A percentile compares a stretch with the other conserved stretches of the same genome.
Conservation (phyloP, 2,113 vertebrate genomes). For the Myrmecophaga tridactyla region DNA sequence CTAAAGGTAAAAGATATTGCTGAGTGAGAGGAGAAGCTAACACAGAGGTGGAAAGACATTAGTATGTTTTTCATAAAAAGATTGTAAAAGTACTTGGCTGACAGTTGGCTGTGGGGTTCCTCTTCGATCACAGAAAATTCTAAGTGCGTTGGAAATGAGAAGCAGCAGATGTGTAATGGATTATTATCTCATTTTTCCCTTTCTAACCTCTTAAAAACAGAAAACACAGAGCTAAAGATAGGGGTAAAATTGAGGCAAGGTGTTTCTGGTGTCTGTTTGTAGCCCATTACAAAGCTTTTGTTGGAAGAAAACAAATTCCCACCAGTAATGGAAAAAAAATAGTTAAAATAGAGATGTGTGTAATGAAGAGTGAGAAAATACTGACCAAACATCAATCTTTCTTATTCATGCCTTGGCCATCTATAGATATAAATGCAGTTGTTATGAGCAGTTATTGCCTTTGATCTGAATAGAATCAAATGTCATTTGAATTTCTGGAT, state of each 20-base stretch:
- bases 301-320: background rate
- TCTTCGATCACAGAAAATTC: background rate
- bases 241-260: background rate
- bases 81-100: background rate
- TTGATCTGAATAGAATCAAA: background rate
- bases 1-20: background rate
- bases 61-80: background rate
- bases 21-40: background rate
- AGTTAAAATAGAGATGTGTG: background rate
- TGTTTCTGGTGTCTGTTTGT: background rate
- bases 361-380: background rate
- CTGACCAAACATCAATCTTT: background rate
- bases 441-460: background rate
- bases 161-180: background rate
- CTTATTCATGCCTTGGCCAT: background rate
- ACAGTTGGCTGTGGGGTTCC: background rate
- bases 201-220: background rate
- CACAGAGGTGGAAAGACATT: background rate
- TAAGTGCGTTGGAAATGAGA: background rate
- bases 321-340: background rate
- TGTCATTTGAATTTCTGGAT: background rate
- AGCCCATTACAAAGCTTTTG: background rate
- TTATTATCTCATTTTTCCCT: background rate
- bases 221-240: background rate
- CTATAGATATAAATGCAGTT: background rate